These are phyloP conservation scores for Reticulitermes lucifugus DNA, from an alignment of 2,888 invertebrate genomes.

Conservation along the genomic window DNA sequence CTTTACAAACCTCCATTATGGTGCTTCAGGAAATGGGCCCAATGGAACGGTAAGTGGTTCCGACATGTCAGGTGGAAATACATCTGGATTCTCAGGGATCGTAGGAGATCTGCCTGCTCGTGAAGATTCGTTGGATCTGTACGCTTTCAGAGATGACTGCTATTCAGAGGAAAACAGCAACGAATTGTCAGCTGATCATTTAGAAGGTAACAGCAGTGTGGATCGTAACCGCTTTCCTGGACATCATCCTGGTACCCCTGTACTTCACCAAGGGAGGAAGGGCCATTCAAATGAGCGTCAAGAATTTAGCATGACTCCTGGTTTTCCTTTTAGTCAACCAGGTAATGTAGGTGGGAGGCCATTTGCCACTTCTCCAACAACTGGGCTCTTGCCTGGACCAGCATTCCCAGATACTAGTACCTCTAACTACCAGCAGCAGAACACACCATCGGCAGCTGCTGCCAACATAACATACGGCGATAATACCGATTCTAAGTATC, in stretches of 20 bases:
- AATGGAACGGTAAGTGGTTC: slow-evolving; percentile 56
- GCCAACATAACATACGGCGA: slow-evolving; percentile 40
- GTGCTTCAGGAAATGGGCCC: slow-evolving; percentile 65
- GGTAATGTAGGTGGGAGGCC: slow-evolving; percentile 23
- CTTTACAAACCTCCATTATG: slow-evolving; percentile 77
- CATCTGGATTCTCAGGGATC: slow-evolving; percentile 56
- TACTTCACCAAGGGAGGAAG: slow-evolving; percentile 36
- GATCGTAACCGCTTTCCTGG: slow-evolving; percentile 24
- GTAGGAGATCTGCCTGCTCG: slow-evolving; percentile 63
- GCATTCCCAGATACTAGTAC: slow-evolving; percentile 41
- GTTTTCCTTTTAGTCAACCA: slow-evolving; percentile 48
- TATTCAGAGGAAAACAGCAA: slow-evolving; percentile 68
- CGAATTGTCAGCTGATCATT: slow-evolving; percentile 55
- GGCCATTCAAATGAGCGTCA: slow-evolving; percentile 36
- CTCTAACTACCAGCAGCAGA: slow-evolving; percentile 19
- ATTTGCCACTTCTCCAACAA: slow-evolving; percentile 32
- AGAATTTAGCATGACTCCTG: slow-evolving; percentile 44
- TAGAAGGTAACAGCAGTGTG: slow-evolving; percentile 33
- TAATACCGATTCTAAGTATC: slow-evolving; percentile 45
- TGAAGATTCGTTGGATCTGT: slow-evolving; percentile 71
- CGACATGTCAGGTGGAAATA: slow-evolving; percentile 56
- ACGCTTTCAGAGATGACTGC: slow-evolving; percentile 72
- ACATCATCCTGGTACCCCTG: slow-evolving; percentile 3
- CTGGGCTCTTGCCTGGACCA: slow-evolving; percentile 37
- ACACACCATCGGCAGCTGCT: slow-evolving; percentile 23